A percentile compares a stretch with the other conserved stretches of the same genome.
phyloP scores from a whole-genome alignment of 2,113 vertebrate genomes.

The Hydrolagus affinis region DNA sequence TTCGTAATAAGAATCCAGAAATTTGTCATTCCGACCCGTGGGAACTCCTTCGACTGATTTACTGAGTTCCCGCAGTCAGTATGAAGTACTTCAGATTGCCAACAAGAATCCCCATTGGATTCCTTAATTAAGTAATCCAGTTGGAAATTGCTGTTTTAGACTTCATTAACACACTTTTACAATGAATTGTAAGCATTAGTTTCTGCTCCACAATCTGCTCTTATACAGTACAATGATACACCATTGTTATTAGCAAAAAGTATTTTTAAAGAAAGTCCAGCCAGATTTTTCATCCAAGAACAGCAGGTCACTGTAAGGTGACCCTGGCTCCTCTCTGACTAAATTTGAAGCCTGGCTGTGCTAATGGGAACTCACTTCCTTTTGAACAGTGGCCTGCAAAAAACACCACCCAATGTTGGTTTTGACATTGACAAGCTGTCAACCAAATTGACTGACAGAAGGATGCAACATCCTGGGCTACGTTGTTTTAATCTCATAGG shows the following conservation, averaged over 20 bases:
- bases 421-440: conserved; percentile 43
- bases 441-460: conserved; percentile 37
- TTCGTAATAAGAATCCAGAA: no score
- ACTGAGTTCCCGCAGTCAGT: no score
- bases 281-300: conserved; percentile 29
- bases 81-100: no score
- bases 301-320: conserved; percentile 45
- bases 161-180: no score
- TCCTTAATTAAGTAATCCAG: no score
- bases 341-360: conserved; percentile 39
- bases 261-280: neutral
- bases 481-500: conserved; percentile 49
- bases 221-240: no score
- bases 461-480: conserved; percentile 33
- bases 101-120: no score
- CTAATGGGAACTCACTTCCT: conserved; percentile 46
- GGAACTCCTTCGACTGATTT: no score
- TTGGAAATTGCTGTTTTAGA: no score
- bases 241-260: neutral
- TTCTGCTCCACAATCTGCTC: no score
- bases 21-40: no score
- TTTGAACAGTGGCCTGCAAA: conserved; percentile 35
- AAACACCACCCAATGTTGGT: conserved; percentile 26
- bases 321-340: conserved; percentile 37
- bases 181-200: no score